These are phyloP conservation scores for Hylomyscus alleni DNA, from an alignment of 2,797 vertebrate genomes.

Conservation along the genomic window DNA sequence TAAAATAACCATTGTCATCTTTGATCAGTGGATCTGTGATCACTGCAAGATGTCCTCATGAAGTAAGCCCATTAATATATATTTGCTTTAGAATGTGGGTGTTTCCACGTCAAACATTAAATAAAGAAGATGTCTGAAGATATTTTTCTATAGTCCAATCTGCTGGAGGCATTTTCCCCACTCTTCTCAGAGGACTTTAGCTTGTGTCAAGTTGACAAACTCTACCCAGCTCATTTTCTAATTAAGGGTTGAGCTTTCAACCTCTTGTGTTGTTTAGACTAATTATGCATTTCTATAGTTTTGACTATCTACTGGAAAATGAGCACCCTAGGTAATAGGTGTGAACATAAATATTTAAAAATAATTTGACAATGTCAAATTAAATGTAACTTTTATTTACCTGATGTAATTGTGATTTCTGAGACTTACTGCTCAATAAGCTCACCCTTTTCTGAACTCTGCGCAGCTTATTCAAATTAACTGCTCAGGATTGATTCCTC, in stretches of 20 bases:
- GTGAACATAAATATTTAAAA: not conserved
- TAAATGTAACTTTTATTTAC: too few species aligned
- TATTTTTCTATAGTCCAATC: not conserved
- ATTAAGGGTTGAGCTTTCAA: not conserved
- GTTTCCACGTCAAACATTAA: not conserved
- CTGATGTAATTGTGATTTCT: too few species aligned
- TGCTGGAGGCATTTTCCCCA: not conserved
- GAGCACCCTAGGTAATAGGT: fast-evolving
- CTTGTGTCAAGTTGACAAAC: not conserved
- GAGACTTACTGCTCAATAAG: too few species aligned
- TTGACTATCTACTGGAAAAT: not conserved
- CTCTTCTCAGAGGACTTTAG: not conserved
- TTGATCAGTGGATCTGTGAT: not conserved
- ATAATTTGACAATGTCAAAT: not conserved
- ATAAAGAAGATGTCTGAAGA: too few species aligned
- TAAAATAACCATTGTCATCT: not conserved
- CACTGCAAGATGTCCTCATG: not conserved
- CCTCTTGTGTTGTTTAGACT: not conserved
- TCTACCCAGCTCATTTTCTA: not conserved
- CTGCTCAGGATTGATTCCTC: too few species aligned
- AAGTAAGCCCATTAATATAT: not conserved
- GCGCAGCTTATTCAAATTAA: too few species aligned
- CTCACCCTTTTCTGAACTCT: too few species aligned
- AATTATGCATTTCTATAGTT: too few species aligned
- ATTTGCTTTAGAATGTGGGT: not conserved